Base-by-base conservation (phyloP, 2,113 vertebrate species). In the Pterocles orientalis region DNA sequence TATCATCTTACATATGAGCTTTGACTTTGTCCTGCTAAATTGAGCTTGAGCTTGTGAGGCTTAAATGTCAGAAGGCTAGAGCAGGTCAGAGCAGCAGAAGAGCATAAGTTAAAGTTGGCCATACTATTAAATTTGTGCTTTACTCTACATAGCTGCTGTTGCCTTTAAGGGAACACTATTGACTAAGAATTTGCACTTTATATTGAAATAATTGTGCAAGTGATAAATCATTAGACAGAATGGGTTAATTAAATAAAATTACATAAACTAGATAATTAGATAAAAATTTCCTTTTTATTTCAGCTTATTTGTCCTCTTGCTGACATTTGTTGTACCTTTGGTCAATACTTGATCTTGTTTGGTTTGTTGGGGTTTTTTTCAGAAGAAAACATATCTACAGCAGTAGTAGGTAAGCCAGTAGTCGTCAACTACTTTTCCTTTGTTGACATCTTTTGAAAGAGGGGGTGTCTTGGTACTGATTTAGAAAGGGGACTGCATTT, bases 1-100 rank as follows among this genome's bases (percentile, higher is more conserved):
- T 85, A 82, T 95, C 68, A 62, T 84, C 61, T 96, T 95, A 62
- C 86, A 41, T 47, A 45, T 7, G 69, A 79, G 76, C 68, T 95
- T 80, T 86, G 83, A 82, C 61, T 72, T 81, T 84, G 58, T 58
- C 47, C 43, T 88, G 72, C 72, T 93, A 95, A 91, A 78, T 36
- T 82, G 68, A 81, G 71, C 39, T 77, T 94, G 72, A 84, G 61
- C 69, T 77, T 81, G 60, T 62, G 82, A 75, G 84, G 71, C 31
- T 56, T 60, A 75, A 86, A 86, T 93, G 88, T 94, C 69, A 86
- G 77, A 86, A 86, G 66, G 47, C 36, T 82, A 54, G 11, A 95
- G 70, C 45, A 82, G 87, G 39, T 82, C 89, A 80, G 78, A 89
- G 16, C 13, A 86, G 68, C 65, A 64, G 56, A 66, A 78, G 48